Evolutionary conservation across 1,140 invertebrate species (phyloP).

Genomic region (Neuroterus valhalla): DNA sequence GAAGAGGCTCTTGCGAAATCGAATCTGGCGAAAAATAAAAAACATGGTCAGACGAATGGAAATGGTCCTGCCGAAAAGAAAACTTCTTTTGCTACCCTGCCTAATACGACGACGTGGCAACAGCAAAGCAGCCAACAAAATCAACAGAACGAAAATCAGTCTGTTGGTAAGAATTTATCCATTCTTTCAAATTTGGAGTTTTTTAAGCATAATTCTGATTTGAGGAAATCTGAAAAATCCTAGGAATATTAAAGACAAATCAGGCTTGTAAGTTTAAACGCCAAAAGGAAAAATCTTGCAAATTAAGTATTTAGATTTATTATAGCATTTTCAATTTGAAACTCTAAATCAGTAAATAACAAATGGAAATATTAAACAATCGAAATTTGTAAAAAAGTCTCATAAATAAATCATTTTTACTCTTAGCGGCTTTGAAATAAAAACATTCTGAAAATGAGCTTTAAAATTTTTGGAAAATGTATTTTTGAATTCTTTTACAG

Average conservation of each 20-base stretch:
- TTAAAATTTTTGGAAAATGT: not conserved
- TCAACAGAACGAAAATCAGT: conserved; percentile 66
- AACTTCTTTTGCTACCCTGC: conserved; percentile 81
- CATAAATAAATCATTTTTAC: too few relatives aligned
- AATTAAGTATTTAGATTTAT: not conserved
- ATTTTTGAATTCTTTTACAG: not conserved
- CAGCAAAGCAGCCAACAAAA: conserved; percentile 78
- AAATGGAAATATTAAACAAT: too few relatives aligned
- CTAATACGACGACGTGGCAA: conserved; percentile 93
- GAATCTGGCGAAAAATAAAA: conserved; percentile 66
- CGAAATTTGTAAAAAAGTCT: too few relatives aligned
- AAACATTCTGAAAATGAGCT: too few relatives aligned
- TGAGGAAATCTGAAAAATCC: too few relatives aligned
- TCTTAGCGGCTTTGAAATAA: too few relatives aligned
- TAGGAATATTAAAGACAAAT: too few relatives aligned
- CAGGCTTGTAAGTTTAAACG: too few relatives aligned
- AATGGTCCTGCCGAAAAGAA: conserved; percentile 78
- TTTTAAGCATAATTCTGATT: too few relatives aligned
- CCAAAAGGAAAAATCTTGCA: too few relatives aligned
- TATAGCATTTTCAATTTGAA: too few relatives aligned
- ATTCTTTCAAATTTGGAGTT: not conserved
- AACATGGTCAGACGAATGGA: conserved; percentile 68
- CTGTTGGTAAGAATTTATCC: conserved; percentile 55
- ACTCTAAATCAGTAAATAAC: too few relatives aligned
- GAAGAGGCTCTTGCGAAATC: conserved; percentile 69